These are phyloP conservation scores for Phodopus roborovskii DNA, from an alignment of 2,113 vertebrate genomes.

Conservation along the genomic window DNA sequence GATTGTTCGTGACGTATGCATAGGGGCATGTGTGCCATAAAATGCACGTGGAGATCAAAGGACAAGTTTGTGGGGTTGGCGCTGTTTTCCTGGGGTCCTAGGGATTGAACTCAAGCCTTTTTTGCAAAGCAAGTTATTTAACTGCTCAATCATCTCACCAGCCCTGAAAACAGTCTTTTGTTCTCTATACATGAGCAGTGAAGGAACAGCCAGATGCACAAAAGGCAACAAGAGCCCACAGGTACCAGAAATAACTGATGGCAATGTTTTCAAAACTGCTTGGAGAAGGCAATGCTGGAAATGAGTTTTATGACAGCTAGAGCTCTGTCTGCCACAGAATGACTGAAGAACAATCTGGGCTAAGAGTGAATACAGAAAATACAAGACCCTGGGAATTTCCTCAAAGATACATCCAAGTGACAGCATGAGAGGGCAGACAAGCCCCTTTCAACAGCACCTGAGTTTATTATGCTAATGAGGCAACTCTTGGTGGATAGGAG, in stretches of 20 bases:
- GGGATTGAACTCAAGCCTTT: neutral
- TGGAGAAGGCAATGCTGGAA: neutral
- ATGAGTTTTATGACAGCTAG: neutral
- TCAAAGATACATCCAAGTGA: neutral
- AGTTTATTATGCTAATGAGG: neutral
- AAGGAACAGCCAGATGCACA: neutral
- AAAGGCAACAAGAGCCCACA: neutral
- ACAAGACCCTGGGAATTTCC: neutral
- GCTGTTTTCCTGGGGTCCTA: neutral
- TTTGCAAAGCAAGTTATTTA: neutral
- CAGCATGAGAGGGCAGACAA: neutral
- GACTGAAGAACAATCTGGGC: neutral
- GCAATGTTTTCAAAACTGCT: neutral
- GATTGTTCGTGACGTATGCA: neutral
- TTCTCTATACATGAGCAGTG: neutral
- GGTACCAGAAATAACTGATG: neutral
- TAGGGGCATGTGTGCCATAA: neutral
- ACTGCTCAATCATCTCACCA: neutral
- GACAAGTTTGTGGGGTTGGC: neutral
- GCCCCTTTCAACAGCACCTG: neutral
- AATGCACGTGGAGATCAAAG: neutral
- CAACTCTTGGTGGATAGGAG: neutral
- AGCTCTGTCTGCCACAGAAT: constrained; percentile 14
- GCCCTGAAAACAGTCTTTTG: neutral
- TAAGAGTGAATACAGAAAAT: neutral